Evolutionary conservation across 2,888 invertebrate species (phyloP), one percentile per base, ranked within the genome.

Genomic region (Andrena trimmerana): DNA sequence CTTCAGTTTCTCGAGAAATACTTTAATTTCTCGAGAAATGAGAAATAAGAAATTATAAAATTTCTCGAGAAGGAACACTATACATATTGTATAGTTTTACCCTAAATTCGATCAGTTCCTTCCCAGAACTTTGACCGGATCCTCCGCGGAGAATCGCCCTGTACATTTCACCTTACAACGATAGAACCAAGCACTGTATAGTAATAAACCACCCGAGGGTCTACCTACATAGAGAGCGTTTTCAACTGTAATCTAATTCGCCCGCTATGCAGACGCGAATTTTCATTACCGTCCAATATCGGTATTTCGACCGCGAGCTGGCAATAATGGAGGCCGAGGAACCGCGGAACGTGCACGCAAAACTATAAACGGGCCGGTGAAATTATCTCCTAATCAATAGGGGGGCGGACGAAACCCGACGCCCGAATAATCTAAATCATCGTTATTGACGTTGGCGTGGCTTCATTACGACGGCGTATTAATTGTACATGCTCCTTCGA

Each of bases 261-360:
- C 63, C 33, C 63, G 57, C 36, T 29, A 48, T 27, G 27, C 10
- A 7, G 6, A 8, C 27, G 50, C 59, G 31, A 66, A 80, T 59
- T 73, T 74, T 80, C 59, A 81, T 69, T 69, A 69, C 52, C 20
- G n/a, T 66, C 60, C 74, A 20, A 81, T 81, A 80, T 66, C 81
- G 68, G 60, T 57, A 71, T 59, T 69, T 60, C 48, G 66, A 70
- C 70, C 81, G 54, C 10, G 48, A 57, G 16, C 60, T 8, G 50
- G 74, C 66, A 82, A 75, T 82, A 81, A 81, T 48, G 62, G 81
- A 13, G 27, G 71, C 54, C 42, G 7, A 52, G 70, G 67, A 75
- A 82, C 74, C 81, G n/a, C 74, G 50, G 20, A 31, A 74, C 36
- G 50, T 62, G n/a, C 60, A 54, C 60, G 20, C 33, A 67, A 31